phyloP scores from a whole-genome alignment of 1,140 invertebrate genomes.

The Drosophila equinoxialis region DNA sequence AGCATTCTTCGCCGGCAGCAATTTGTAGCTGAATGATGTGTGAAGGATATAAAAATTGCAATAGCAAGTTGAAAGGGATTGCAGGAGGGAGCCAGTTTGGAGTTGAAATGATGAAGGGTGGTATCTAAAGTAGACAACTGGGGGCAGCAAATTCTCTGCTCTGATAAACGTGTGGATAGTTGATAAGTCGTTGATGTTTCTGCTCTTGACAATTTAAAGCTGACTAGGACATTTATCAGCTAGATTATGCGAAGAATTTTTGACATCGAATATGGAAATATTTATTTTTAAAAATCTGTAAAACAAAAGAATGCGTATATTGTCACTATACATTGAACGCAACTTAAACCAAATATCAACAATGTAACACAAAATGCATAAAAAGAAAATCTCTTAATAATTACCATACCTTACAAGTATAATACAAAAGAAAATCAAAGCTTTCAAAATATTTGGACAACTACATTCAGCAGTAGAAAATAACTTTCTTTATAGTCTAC shows the following conservation, averaged over 20 bases:
- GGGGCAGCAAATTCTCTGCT: slow-evolving; percentile 45
- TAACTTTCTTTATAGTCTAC: no score
- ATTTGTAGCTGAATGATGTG: slow-evolving; percentile 80
- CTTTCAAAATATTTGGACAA: no score
- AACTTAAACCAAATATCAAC: no score
- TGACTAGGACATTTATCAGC: slow-evolving; percentile 3
- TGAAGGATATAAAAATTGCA: slow-evolving; percentile 75
- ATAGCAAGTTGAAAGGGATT: slow-evolving; percentile 30
- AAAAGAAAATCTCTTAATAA: no score
- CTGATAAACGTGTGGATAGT: slow-evolving; percentile 64
- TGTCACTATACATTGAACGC: no score
- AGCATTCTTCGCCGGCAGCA: slow-evolving; percentile 66
- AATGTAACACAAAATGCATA: no score
- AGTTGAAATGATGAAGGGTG: not conserved
- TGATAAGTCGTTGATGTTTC: slow-evolving; percentile 37
- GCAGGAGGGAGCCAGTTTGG: not conserved
- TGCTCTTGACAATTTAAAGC: slow-evolving; percentile 39
- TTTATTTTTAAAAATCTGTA: not conserved
- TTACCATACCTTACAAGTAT: no score
- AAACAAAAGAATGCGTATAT: no score
- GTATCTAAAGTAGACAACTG: slow-evolving; percentile 56
- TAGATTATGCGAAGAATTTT: not conserved
- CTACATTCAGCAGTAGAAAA: no score
- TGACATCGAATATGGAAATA: not conserved
- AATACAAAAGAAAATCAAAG: no score